These are phyloP conservation scores for Spatulosminthurus flaviceps DNA, from an alignment of 2,888 invertebrate species.

Conservation along the genomic window DNA sequence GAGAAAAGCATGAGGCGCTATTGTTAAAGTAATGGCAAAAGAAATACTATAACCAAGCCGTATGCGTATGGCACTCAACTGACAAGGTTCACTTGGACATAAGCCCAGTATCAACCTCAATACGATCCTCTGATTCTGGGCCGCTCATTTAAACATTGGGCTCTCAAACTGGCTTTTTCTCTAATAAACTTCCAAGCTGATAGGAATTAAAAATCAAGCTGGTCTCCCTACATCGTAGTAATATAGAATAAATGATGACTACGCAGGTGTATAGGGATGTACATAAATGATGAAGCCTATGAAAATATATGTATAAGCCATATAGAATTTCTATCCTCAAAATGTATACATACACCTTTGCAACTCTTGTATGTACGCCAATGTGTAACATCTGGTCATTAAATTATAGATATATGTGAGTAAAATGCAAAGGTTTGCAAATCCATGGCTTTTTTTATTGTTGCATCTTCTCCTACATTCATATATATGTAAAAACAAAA, in stretches of 20 bases:
- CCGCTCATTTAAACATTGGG: background rate
- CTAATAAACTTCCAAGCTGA: constrained; percentile 1
- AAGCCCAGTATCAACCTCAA: constrained; percentile 33
- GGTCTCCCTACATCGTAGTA: background rate
- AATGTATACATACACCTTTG: too few species aligned
- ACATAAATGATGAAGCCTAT: background rate
- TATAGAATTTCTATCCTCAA: too few species aligned
- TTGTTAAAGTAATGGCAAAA: too few species aligned
- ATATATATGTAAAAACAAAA: background rate
- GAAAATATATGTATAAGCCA: too few species aligned
- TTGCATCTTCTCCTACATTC: background rate
- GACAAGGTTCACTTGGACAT: constrained; percentile 32
- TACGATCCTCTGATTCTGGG: constrained; percentile 12
- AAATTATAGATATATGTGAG: background rate
- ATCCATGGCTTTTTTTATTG: too few species aligned
- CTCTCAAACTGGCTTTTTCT: constrained; percentile 16
- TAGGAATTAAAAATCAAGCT: constrained; percentile 24
- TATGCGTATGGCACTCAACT: background rate
- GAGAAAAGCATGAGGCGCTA: too few species aligned
- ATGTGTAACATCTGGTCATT: too few species aligned
- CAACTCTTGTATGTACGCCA: too few species aligned
- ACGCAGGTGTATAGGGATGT: background rate
- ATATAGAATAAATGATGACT: background rate
- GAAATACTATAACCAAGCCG: too few species aligned
- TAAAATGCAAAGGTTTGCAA: background rate